Conservation (phyloP, 30 jellyfish, hydroid and myxozoan genomes). For the Phacellophora camtschatica region DNA sequence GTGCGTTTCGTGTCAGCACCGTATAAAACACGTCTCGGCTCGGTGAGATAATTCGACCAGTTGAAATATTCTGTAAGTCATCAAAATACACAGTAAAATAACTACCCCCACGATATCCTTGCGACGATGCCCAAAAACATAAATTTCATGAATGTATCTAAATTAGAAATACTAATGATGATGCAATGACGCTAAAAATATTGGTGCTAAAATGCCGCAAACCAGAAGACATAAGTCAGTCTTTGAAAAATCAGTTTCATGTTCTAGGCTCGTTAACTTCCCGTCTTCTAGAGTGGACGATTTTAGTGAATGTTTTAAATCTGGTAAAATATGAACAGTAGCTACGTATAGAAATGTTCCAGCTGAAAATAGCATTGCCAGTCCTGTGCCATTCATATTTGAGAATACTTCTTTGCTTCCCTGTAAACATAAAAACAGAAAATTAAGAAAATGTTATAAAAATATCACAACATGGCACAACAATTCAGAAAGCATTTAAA, state of each 20-base stretch:
- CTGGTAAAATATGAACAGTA: conserved; percentile 97
- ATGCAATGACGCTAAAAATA: conserved; percentile 79
- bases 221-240: conserved; percentile 66
- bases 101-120: too few relatives aligned
- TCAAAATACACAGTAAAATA: too few relatives aligned
- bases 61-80: too few relatives aligned
- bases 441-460: too few relatives aligned
- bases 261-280: conserved; percentile 4
- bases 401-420: conserved; percentile 89
- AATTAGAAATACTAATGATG: conserved; percentile 74
- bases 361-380: conserved; percentile 96
- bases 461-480: too few relatives aligned
- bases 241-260: conserved; percentile 44
- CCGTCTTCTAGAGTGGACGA: conserved; percentile 64
- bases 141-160: too few relatives aligned
- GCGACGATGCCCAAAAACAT: too few relatives aligned
- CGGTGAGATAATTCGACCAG: too few relatives aligned
- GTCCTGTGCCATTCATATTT: conserved; percentile 84
- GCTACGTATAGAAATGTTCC: conserved; percentile 98
- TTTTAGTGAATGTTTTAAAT: conserved; percentile 40
- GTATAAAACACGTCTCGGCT: too few relatives aligned
- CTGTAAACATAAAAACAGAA: too few relatives aligned
- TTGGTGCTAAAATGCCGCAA: conserved; percentile 79
- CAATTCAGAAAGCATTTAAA: too few relatives aligned
- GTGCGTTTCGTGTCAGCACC: too few relatives aligned